phyloP scores from a whole-genome alignment of 2,113 vertebrate genomes.

The Montifringilla adamsi region DNA sequence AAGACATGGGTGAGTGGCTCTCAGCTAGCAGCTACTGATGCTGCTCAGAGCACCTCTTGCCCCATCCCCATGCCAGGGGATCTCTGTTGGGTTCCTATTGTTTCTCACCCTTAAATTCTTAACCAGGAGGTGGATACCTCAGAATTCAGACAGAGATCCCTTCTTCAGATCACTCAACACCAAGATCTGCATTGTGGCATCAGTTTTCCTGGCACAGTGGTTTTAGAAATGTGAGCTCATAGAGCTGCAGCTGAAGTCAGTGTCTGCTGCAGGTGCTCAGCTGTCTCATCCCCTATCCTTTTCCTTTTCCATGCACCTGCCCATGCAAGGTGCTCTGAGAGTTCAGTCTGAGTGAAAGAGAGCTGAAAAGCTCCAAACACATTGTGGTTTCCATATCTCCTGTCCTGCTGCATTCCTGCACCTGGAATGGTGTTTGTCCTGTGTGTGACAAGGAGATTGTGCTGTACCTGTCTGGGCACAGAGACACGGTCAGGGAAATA shows the following conservation, averaged over 20 bases:
- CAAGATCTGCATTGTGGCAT: not conserved
- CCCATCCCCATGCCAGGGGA: not conserved
- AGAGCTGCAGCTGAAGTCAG: not conserved
- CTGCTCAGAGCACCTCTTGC: not conserved
- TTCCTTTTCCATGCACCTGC: not conserved
- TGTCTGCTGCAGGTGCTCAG: not conserved
- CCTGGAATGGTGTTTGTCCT: not conserved
- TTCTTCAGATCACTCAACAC: not conserved
- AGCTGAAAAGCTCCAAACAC: not conserved
- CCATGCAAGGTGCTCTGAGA: not conserved
- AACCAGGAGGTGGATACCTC: not conserved
- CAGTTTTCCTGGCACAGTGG: not conserved
- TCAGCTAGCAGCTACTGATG: not conserved
- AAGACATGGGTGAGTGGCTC: not conserved
- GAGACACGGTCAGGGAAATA: not conserved
- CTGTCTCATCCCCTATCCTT: not conserved
- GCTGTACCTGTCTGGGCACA: not conserved
- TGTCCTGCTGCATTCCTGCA: not conserved
- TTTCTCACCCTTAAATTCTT: not conserved
- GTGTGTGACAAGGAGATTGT: rapidly evolving
- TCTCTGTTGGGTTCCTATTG: rapidly evolving
- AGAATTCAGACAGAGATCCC: not conserved
- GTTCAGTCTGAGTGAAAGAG: not conserved
- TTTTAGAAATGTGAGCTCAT: not conserved
- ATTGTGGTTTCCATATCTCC: not conserved